phyloP scores from a whole-genome alignment of 2,113 vertebrate species.

The Tragelaphus buxtoni region DNA sequence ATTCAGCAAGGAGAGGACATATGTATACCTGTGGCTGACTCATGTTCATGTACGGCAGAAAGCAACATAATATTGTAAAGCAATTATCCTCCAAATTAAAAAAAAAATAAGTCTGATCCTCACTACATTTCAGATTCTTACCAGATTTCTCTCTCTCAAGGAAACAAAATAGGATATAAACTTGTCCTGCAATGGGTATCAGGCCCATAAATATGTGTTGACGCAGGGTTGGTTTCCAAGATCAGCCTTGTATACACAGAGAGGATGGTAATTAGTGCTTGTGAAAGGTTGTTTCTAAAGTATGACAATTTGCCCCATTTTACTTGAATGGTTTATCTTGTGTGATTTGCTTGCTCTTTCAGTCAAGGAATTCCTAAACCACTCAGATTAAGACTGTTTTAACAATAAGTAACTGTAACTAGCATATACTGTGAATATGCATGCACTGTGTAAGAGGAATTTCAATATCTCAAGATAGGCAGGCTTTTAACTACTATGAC shows the following conservation, averaged over 20 bases:
- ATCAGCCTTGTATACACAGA: neutral
- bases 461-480: neutral
- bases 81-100: neutral
- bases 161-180: neutral
- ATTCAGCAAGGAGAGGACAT: neutral
- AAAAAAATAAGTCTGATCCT: neutral
- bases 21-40: neutral
- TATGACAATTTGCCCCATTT: neutral
- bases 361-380: neutral
- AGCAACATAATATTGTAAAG: neutral
- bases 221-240: neutral
- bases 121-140: neutral
- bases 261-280: rapidly evolving
- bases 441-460: neutral
- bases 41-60: neutral
- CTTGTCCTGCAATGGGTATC: rapidly evolving
- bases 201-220: neutral
- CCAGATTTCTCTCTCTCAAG: neutral
- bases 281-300: neutral
- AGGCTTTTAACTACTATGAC: neutral
- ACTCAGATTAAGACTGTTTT: neutral
- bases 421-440: neutral
- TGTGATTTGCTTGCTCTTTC: neutral
- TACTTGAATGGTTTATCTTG: neutral
- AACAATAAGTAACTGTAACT: neutral